Evolutionary conservation across 1,140 invertebrate genomes (phyloP), one percentile per base, ranked within the genome.

Genomic region (Achroia grisella): DNA sequence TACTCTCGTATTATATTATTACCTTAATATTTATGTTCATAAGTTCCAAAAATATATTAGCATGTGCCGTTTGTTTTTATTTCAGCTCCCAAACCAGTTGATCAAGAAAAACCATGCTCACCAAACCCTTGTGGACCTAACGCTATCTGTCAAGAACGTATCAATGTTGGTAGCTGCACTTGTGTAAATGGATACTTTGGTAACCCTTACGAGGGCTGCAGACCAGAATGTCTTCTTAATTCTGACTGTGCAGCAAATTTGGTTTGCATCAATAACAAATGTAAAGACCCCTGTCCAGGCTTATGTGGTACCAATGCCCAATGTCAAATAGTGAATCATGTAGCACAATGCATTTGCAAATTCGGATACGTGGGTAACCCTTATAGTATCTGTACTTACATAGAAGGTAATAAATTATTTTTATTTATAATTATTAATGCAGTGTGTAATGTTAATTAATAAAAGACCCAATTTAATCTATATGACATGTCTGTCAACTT

Each of bases 211-310:
- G 89, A 91, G 60, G 89, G 90, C 10, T 93, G 92, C 57, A 86
- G 91, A 49, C 92, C 92, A 1, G 92, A 94, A 85, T 94, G 93
- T 75, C 73, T 92, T 1, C 62, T 92, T 0, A 93, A 92, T 71
- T 90, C 91, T 0, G 92, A 94, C 60, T 94, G 93, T 67, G 68
- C 90, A 15, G 86, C 89, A 31, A 90, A 90, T 62, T 86, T 87
- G 45, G 90, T 91, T 8, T 94, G 93, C 56, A 86, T 92, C 4
- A 90, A 91, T 52, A 90, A 90, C 39, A 93, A 92, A 80, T 95
- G 94, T 64, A 86, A 88, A 56, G 90, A 95, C 84, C 93, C 93
- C 17, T 95, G 94, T 65, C 88, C 89, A 8, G 91, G 92, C 17
- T 88, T 89, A 17, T 95, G 93, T 72, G 93, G 91, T 31, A 81